Evolutionary conservation across 2,113 vertebrate genomes (phyloP), one percentile per base, ranked within the genome.

Genomic region (Elgaria multicarinata): DNA sequence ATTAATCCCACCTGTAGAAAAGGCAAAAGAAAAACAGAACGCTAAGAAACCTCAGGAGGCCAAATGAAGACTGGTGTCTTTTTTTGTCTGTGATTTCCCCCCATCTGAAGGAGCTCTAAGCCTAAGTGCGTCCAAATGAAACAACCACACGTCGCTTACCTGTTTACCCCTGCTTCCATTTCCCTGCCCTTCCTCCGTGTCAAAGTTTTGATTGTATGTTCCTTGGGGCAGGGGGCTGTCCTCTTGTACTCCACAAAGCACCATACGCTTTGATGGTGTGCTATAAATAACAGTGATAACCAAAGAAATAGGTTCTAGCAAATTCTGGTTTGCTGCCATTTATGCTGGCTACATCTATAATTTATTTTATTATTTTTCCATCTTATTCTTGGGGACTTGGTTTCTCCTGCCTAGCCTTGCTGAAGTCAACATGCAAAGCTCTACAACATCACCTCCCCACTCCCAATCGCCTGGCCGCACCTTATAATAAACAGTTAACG

Each of bases 11-110:
- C 95, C 99, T 95, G 99, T 99, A 95, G 98, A 99, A 95, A 99
- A 99, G 97, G 99, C 99, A 0, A 99, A 99, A 96, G 99, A 99
- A 97, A 99, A 99, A 96, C 98, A 99, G 96, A 98, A 98, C 92
- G 97, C 98, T 96, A 99, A 99, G 97, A 99, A 99, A 97, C 97
- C 97, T 90, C 99, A 99, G 96, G 99, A 99, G 95, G 98, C 99
- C 94, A 99, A 99, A 96, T 99, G 96, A 98, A 95, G 93, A 96
- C n/a, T 89, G 93, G 1, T 55, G 44, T 36, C 46, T 64, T 58
- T 44, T n/a, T 31, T 13, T 50, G 26, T 44, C 3, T 39, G 31
- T 62, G 28, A 14, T 83, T 42, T 9, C n/a, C n/a, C n/a, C n/a
- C n/a, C n/a, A n/a, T n/a, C n/a, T n/a, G n/a, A n/a, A n/a, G n/a